These are phyloP conservation scores for Chloroclystis v-ata DNA, from an alignment of 2,888 invertebrate species.

Conservation along the genomic window DNA sequence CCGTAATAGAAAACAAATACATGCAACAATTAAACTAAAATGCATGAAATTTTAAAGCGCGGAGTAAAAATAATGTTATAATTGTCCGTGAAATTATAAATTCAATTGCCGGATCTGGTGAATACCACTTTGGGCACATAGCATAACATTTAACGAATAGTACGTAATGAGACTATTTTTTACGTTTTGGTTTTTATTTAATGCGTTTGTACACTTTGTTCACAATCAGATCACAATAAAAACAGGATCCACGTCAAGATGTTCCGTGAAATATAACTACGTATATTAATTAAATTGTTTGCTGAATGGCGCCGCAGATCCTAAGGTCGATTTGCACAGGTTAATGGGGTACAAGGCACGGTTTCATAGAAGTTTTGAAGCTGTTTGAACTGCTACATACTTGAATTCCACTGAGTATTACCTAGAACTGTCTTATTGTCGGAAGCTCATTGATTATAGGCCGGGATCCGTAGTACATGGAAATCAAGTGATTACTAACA, in stretches of 20 bases:
- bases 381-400: slow-evolving; percentile 18
- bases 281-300: slow-evolving; percentile 67
- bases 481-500: too few relatives aligned
- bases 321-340: slow-evolving; percentile 56
- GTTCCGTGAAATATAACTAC: slow-evolving; percentile 55
- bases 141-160: slow-evolving; percentile 26
- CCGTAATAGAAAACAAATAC: slow-evolving; percentile 24
- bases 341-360: slow-evolving; percentile 42
- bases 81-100: slow-evolving; percentile 44
- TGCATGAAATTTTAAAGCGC: slow-evolving; percentile 31
- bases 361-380: slow-evolving; percentile 40
- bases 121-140: too few relatives aligned
- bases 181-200: too few relatives aligned
- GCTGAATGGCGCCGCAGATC: slow-evolving; percentile 64
- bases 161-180: too few relatives aligned
- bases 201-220: not conserved
- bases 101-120: slow-evolving; percentile 23
- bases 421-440: not conserved
- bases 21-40: slow-evolving; percentile 30
- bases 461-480: too few relatives aligned
- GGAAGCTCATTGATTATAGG: not conserved
- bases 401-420: slow-evolving; percentile 1
- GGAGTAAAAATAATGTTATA: slow-evolving; percentile 34
- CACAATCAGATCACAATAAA: slow-evolving; percentile 12
- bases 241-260: slow-evolving; percentile 27